Conservation (phyloP, 2,797 vertebrate genomes). For the Choloepus didactylus region DNA sequence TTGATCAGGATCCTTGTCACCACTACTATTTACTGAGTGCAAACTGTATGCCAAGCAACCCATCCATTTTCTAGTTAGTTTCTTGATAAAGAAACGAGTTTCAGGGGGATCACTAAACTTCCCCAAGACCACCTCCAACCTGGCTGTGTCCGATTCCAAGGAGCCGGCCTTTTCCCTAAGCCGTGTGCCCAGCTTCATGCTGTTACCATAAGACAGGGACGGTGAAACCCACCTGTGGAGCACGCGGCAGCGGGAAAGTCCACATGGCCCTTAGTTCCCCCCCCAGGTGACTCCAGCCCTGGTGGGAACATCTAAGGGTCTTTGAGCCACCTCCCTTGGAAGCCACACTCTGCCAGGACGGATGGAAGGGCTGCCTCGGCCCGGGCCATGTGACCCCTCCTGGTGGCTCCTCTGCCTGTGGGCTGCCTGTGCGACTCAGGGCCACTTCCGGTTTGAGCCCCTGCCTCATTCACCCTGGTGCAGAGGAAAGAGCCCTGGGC, state of each 20-base stretch:
- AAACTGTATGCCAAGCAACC: neutral
- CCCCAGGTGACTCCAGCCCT: neutral
- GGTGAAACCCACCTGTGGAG: neutral
- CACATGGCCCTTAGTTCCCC: neutral
- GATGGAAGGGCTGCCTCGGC: neutral
- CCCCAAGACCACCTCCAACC: neutral
- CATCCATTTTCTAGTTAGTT: neutral
- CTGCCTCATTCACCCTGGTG: accelerated
- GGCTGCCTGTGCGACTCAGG: neutral
- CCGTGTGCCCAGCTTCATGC: neutral
- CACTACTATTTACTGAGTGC: neutral
- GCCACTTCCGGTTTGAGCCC: neutral
- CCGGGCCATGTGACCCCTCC: neutral
- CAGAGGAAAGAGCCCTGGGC: neutral
- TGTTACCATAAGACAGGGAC: neutral
- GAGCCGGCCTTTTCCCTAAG: neutral
- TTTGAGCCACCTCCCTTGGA: constrained; percentile 38
- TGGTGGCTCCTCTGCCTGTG: neutral
- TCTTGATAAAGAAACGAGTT: neutral
- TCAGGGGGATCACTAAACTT: neutral
- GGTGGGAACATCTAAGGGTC: neutral
- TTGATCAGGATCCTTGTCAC: neutral
- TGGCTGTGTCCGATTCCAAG: neutral
- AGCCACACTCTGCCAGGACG: neutral
- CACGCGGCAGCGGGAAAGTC: neutral